Conservation (phyloP, 2,113 vertebrate genomes). For the Eidolon helvum region DNA sequence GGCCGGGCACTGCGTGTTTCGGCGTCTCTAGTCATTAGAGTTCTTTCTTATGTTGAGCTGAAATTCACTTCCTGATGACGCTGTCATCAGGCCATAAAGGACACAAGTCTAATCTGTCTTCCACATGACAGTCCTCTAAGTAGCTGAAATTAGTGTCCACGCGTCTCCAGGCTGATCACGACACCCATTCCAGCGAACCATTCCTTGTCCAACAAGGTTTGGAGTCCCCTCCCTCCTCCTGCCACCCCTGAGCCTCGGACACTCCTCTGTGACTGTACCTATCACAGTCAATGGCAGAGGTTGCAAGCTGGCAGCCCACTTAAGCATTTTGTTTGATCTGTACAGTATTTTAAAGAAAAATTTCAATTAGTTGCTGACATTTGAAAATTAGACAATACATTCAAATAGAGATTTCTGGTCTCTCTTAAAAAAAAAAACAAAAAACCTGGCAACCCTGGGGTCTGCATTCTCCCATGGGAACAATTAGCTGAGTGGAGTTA, state of each 20-base stretch:
- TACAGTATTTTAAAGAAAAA: not conserved
- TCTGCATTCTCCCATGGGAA: not conserved
- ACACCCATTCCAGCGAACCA: not conserved
- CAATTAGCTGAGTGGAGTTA: not conserved
- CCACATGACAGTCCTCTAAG: not conserved
- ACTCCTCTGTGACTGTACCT: not conserved
- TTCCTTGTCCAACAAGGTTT: not conserved
- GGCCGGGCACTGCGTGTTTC: not conserved
- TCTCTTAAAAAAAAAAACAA: not conserved
- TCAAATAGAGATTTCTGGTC: slow-evolving; percentile 13
- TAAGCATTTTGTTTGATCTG: not conserved
- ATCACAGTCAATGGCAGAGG: not conserved
- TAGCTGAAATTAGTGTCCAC: not conserved
- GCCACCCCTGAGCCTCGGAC: not conserved
- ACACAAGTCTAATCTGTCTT: not conserved
- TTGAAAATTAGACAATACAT: slow-evolving; percentile 2
- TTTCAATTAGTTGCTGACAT: not conserved
- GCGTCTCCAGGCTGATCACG: not conserved
- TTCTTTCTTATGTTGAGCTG: not conserved
- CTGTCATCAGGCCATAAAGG: not conserved
- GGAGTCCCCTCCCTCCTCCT: not conserved
- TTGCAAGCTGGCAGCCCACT: not conserved
- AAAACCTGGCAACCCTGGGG: not conserved
- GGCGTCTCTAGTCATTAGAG: not conserved
- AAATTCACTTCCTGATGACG: not conserved